Base-by-base conservation (phyloP, 2,797 vertebrate genomes). In the Diplodus puntazzo region DNA sequence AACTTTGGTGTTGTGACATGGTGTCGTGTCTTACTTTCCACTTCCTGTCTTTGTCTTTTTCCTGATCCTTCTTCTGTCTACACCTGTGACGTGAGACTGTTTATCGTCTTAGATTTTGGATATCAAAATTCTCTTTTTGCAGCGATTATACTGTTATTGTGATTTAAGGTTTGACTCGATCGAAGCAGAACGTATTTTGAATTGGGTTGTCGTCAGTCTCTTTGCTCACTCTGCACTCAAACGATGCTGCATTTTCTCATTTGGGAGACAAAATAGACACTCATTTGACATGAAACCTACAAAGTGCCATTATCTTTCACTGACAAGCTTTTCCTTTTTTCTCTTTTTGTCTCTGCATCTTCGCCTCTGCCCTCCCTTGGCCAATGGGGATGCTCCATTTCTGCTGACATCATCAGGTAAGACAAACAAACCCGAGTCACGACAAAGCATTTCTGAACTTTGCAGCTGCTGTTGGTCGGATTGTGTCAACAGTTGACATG, bases 351-450 rank as follows among this genome's bases (percentile, higher is more conserved):
- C 25, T 43, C 5, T 17, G 7, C 70, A 23, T 67, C 77, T 34
- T 53, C 46, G 49, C n/a, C 0, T 18, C 0, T 30, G 1, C 74
- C 70, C 5, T 64, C 48, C 53, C 4, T 3, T 11, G 83, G 42
- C 52, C 71, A 55, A 67, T 73, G 69, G 25, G 0, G 57, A 48
- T 11, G 46, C 46, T 59, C 21, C 45, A 0, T 57, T 71, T 27
- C 75, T 74, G 69, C 67, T 60, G 58, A 63, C 84, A 59, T 77
- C 86, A 66, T 66, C 0, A 93, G 92, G 92, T 93, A 92, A 92
- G 87, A 76, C 20, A 48, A 58, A 54, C 42, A 55, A 49, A 54
- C 42, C 21, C 2, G 1, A 59, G 49, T 9, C 1, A 2, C 39
- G 30, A 5, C 1, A 17, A 42, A 50, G 13, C 21, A 5, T 21